Base-by-base conservation (phyloP, 1,140 invertebrate species). In the Cydia amplana region DNA sequence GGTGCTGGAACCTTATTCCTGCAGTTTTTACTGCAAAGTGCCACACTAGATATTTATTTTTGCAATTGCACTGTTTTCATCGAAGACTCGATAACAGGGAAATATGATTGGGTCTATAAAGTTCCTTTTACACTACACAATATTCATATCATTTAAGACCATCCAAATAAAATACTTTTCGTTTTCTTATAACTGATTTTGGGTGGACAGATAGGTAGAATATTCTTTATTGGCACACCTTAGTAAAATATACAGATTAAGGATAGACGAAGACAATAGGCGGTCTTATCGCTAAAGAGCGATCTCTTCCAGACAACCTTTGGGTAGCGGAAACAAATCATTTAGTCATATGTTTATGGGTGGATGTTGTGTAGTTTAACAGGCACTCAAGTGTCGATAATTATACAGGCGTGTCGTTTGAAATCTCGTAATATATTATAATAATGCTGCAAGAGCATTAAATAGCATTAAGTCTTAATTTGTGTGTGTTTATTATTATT, bases 351-450 rank as follows among this genome's bases (percentile, higher is more conserved):
- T n/a, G n/a, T n/a, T n/a, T n/a, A n/a, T n/a, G n/a, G 18, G 4
- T 60, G 1, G 18, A 60, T 9, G n/a, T 60, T n/a, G 20, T 23
- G 55, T 60, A 23, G 20, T 55, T 6, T 60, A 12, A 23, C 0
- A 23, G 10, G 55, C 55, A 23, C 20, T 81, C 87, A 84, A 85
- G 84, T 87, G 78, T 87, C 83, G 78, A 83, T 88, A 86, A 82
- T 82, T 85, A 79, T 87, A 80, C 85, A 87, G 79, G 87, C 82
- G 87, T 91, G 88, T 87, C 87, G 86, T 91, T 90, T 87, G 91
- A 91, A 92, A 93, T 93, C 91, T 93, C 91, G 91, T 92, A 89
- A 91, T 86, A 90, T 91, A 89, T 90, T 86, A 82, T 84, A 80
- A 80, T 79, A 83, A 78, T 81, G 90, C 87, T 85, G 78, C 75